phyloP scores from a whole-genome alignment of 2,888 invertebrate species.

The Conus canariensis region DNA sequence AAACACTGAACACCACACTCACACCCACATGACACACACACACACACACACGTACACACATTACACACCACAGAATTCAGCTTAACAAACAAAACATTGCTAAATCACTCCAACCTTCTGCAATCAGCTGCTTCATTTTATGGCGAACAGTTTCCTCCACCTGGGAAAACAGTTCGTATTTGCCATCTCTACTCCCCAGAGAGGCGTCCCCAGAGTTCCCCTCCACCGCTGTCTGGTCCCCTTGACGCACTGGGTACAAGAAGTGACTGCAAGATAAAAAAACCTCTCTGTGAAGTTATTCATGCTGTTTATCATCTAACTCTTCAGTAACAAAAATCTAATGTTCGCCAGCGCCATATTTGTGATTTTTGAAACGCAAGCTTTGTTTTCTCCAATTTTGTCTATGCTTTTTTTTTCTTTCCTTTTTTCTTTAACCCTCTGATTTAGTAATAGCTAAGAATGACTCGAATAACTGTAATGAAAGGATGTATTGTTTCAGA shows the following conservation, averaged over 20 bases:
- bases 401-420: too few species aligned
- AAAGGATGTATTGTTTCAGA: too few species aligned
- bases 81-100: too few species aligned
- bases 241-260: constrained; percentile 18
- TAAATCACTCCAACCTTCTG: not conserved
- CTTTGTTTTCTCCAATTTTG: too few species aligned
- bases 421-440: too few species aligned
- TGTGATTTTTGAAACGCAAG: too few species aligned
- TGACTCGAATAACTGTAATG: too few species aligned
- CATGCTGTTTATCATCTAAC: too few species aligned
- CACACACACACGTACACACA: not conserved
- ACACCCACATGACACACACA: not conserved
- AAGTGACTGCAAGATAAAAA: constrained; percentile 16
- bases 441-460: too few species aligned
- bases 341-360: too few species aligned
- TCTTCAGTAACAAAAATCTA: too few species aligned
- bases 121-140: not conserved
- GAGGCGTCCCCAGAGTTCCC: not conserved
- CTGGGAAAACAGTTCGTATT: constrained; percentile 29
- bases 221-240: not conserved
- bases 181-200: not conserved
- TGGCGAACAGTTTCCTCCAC: not conserved
- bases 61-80: not conserved
- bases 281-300: not conserved
- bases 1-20: not conserved